A percentile compares a stretch with the other conserved stretches of the same genome.
These are phyloP conservation scores for Diphyllodes magnificus DNA, from an alignment of 2,113 vertebrate genomes.

Conservation along the genomic window DNA sequence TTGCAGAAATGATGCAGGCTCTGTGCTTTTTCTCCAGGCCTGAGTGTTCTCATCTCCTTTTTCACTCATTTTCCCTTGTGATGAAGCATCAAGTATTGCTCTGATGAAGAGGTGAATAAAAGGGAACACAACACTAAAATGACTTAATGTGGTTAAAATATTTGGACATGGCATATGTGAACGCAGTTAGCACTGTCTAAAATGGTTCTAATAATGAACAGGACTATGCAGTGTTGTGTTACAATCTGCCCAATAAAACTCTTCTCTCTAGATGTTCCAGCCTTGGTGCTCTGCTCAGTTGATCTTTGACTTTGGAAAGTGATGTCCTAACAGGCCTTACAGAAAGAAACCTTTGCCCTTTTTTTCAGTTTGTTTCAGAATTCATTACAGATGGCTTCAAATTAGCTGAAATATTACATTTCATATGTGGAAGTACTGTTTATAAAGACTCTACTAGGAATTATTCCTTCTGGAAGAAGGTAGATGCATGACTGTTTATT, in stretches of 20 bases:
- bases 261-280: not conserved
- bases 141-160: not conserved
- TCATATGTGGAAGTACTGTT: not conserved
- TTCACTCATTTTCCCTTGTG: not conserved
- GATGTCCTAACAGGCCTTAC: not conserved
- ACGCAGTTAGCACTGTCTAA: not conserved
- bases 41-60: not conserved
- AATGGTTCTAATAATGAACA: not conserved
- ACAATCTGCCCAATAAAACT: not conserved
- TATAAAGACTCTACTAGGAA: not conserved
- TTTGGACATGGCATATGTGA: not conserved
- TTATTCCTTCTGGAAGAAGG: not conserved
- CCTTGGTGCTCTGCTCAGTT: not conserved
- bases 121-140: not conserved
- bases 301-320: not conserved
- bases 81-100: not conserved
- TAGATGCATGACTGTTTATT: not conserved
- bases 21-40: not conserved
- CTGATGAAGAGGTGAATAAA: not conserved
- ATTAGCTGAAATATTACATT: not conserved
- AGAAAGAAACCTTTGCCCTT: not conserved
- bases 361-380: not conserved
- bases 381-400: not conserved
- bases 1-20: not conserved
- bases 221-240: not conserved